Conservation (phyloP, 2,888 invertebrate genomes). For the Lasius platythorax region DNA sequence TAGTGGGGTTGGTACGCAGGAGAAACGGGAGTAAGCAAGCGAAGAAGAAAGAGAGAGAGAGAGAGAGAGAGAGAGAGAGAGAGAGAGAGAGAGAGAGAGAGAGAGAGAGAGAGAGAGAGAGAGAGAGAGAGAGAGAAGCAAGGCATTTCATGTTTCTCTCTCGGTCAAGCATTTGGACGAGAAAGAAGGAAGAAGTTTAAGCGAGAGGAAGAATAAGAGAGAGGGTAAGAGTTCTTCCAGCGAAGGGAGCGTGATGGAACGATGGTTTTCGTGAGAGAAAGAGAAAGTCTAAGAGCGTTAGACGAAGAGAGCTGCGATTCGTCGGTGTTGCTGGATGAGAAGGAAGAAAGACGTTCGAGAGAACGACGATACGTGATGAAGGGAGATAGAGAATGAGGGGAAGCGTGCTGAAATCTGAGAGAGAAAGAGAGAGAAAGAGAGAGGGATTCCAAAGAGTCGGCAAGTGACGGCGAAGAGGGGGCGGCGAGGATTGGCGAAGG, state of each 20-base stretch:
- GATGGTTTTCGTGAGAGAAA: conserved; percentile 11
- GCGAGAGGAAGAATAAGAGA: conserved; percentile 38
- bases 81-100: conserved; percentile 20
- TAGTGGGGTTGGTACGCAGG: conserved; percentile 43
- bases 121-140: conserved; percentile 36
- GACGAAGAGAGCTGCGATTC: conserved; percentile 17
- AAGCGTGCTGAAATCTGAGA: conserved; percentile 22
- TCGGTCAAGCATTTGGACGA: conserved; percentile 37
- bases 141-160: conserved; percentile 14
- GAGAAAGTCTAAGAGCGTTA: conserved; percentile 16
- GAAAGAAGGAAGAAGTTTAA: conserved; percentile 29
- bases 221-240: conserved; percentile 21
- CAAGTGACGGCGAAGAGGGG: conserved; percentile 69
- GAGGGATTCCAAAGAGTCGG: conserved; percentile 56
- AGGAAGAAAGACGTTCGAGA: conserved; percentile 47
- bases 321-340: conserved; percentile 27
- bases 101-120: conserved; percentile 36
- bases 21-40: conserved; percentile 46
- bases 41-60: conserved; percentile 25
- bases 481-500: conserved; percentile 50
- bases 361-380: conserved; percentile 45
- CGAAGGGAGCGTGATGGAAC: conserved; percentile 22
- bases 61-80: conserved; percentile 27
- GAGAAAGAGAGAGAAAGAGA: conserved; percentile 53
- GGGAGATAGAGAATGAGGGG: conserved; percentile 45